Base-by-base conservation (phyloP, 2,888 invertebrate species). In the Pogonocherus hispidulus region DNA sequence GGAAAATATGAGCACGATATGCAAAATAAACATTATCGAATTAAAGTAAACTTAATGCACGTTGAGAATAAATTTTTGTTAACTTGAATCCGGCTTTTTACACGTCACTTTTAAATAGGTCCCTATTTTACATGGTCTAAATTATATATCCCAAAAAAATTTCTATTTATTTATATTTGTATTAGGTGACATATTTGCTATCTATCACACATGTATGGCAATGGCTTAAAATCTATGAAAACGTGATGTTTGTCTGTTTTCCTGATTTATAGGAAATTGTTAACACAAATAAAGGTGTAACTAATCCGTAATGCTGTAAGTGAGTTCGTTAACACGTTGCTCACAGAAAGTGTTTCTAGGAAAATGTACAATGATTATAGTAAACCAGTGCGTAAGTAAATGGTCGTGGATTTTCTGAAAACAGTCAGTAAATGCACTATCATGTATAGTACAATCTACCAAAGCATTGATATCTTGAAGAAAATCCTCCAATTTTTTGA, bases 1-100 rank as follows among this genome's bases (percentile, higher is more conserved):
- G 9, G 22, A 57, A 57, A 57, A 57, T 55, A 55, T 55, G 44
- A 44, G 2, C 16, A 44, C 44, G 41, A 57, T 41, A 56, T 57
- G 44, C 44, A 57, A 57, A 57, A 57, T 57, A 57, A 57, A 57
- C 57, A 22, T 23, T 14, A 44, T 22, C 20, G 23, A 44, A 23
- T 46, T 41, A 57, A 57, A 57, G 44, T 46, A 57, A 57, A 41
- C 55, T n/a, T 14, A 5, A 55, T 55, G 20, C 44, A 44, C 44
- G n/a, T 57, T 46, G 23, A 57, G 44, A 44, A 22, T 20, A 41
- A 57, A 44, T 44, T 57, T 57, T 57, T 27, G n/a, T 44, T 41
- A 23, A 37, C 6, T 19, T 41, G 19, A 41, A n/a, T 44, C 27
- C 41, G 41, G 14, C n/a, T 41, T 9, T 27, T 0, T n/a, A 22